Percentiles rank a stretch among this genome's conserved stretches.
phyloP scores from a whole-genome alignment of 1,140 invertebrate genomes.

The Eufriesea mexicana region DNA sequence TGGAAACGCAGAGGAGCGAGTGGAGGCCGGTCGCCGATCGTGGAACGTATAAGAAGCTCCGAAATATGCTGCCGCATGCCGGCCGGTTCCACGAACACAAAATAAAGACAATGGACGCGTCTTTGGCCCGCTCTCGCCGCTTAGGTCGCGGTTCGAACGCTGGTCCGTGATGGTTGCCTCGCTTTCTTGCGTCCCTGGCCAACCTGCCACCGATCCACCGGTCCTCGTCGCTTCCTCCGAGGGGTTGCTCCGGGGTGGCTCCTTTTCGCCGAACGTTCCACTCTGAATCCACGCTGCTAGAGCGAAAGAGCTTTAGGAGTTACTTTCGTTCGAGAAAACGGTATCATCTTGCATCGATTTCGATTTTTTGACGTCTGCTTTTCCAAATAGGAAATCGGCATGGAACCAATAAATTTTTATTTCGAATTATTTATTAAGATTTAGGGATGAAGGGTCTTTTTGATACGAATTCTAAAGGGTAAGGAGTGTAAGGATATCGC shows the following conservation, averaged over 20 bases:
- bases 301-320: too few species aligned
- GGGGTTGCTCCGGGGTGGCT: not conserved
- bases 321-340: too few species aligned
- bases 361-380: too few species aligned
- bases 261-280: not conserved
- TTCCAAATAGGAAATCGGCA: too few species aligned
- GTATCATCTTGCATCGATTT: too few species aligned
- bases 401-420: too few species aligned
- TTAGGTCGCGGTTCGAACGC: slow-evolving; percentile 52
- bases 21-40: not conserved
- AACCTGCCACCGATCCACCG: not conserved
- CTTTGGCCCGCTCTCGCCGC: slow-evolving; percentile 3
- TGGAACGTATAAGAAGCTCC: slow-evolving; percentile 52
- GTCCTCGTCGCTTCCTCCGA: not conserved
- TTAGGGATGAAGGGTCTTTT: too few species aligned
- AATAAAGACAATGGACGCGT: slow-evolving; percentile 69
- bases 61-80: slow-evolving; percentile 64
- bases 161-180: not conserved
- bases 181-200: not conserved
- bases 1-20: slow-evolving; percentile 1
- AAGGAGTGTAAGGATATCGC: too few species aligned
- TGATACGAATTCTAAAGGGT: too few species aligned
- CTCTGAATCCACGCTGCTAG: not conserved
- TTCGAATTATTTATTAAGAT: too few species aligned
- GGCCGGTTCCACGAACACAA: slow-evolving; percentile 54